These are phyloP conservation scores for Microctenopoma steveboyesi DNA, from an alignment of 2,797 vertebrate genomes.

Conservation along the genomic window DNA sequence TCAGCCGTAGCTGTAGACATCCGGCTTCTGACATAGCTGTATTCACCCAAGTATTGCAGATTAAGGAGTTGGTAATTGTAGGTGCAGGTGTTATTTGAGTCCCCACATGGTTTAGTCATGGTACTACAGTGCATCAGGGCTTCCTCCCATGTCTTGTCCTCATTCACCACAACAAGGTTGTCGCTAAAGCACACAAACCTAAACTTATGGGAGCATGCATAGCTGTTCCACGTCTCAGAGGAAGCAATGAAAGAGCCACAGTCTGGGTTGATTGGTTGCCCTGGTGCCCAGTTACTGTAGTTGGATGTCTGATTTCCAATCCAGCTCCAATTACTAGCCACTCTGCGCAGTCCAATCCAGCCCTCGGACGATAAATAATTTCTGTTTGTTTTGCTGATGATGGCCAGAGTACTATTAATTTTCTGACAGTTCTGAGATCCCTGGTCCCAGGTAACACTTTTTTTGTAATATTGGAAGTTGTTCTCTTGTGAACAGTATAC, in stretches of 20 bases:
- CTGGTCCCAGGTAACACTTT: rapidly evolving
- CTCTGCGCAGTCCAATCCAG: constrained; percentile 51
- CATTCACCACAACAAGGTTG: constrained; percentile 47
- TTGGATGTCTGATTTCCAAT: rapidly evolving
- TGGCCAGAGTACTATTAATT: rapidly evolving
- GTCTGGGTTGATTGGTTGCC: background rate
- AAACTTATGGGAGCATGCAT: rapidly evolving
- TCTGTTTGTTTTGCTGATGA: background rate
- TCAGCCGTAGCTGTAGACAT: constrained; percentile 34
- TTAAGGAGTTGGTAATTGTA: constrained; percentile 40
- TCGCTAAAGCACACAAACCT: background rate
- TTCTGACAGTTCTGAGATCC: background rate
- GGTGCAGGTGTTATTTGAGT: rapidly evolving
- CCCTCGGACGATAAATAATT: rapidly evolving
- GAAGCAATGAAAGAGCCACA: rapidly evolving
- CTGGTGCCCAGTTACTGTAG: constrained; percentile 26
- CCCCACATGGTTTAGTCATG: background rate
- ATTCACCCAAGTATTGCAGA: background rate
- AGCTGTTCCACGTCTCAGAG: rapidly evolving
- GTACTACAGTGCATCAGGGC: constrained; percentile 46
- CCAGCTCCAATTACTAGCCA: constrained; percentile 33
- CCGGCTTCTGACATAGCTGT: constrained; percentile 26
- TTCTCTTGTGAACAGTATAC: constrained; percentile 6
- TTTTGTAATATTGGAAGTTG: rapidly evolving
- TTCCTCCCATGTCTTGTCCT: constrained; percentile 62